phyloP scores from a whole-genome alignment of 2,113 vertebrate species.

The Neoarius graeffei region DNA sequence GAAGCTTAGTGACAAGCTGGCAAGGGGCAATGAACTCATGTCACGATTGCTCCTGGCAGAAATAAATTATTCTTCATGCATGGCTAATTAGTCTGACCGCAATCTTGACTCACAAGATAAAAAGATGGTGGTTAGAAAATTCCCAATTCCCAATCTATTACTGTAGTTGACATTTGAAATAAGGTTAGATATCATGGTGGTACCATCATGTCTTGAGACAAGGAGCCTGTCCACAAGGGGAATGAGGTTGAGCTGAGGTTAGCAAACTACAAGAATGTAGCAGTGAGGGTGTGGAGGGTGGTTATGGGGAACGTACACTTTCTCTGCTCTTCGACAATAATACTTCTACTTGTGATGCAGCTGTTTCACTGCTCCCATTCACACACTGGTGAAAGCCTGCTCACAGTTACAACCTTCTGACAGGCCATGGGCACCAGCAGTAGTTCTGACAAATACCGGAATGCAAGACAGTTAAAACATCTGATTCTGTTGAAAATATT shows the following conservation, averaged over 20 bases:
- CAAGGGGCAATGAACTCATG: not conserved
- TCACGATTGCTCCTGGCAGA: not conserved
- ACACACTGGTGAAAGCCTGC: not conserved
- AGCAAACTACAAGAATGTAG: not conserved
- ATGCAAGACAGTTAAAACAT: not conserved
- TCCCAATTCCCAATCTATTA: not conserved
- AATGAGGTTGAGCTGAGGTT: not conserved
- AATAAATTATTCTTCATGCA: not conserved
- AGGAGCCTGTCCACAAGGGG: not conserved
- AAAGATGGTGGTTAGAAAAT: not conserved
- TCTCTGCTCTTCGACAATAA: not conserved
- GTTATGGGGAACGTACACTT: not conserved
- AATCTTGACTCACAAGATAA: not conserved
- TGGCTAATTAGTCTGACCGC: not conserved
- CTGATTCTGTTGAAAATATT: not conserved
- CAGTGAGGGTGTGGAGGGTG: no score
- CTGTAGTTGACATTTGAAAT: not conserved
- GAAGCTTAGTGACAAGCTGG: not conserved
- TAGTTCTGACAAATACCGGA: not conserved
- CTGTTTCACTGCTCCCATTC: not conserved
- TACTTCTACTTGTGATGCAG: not conserved
- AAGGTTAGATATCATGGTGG: not conserved
- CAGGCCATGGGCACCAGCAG: not conserved
- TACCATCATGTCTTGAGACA: not conserved
- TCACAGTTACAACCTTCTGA: not conserved